Conservation (phyloP, 64 coral and sea anemone species). For the Actinia tenebrosa region DNA sequence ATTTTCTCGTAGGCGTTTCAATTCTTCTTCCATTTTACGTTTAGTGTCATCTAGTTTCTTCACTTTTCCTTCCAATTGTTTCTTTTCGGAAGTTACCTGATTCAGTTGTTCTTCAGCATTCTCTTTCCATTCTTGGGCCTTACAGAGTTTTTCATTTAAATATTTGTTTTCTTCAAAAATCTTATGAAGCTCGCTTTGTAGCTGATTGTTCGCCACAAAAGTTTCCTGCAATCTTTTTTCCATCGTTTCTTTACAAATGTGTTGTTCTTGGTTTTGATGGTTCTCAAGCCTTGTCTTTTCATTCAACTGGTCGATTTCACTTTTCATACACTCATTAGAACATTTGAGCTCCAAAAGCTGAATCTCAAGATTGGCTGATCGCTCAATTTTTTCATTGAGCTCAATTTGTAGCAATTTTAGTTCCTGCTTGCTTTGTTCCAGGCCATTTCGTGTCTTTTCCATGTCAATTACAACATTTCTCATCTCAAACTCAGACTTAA, state of each 20-base stretch:
- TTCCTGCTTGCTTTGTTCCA: conserved; percentile 67
- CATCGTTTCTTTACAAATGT: conserved; percentile 81
- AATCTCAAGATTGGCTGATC: conserved; percentile 72
- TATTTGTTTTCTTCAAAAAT: conserved; percentile 36
- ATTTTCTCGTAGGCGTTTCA: conserved; percentile 28
- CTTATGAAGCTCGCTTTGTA: conserved; percentile 60
- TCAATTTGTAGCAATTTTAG: conserved; percentile 54
- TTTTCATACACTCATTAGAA: conserved; percentile 65
- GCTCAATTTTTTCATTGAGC: conserved; percentile 79
- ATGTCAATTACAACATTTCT: conserved; percentile 43
- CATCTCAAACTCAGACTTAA: conserved; percentile 62
- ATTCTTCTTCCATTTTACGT: conserved; percentile 34
- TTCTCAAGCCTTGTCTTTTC: conserved; percentile 56
- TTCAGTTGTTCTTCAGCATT: conserved; percentile 21
- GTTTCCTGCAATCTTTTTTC: conserved; percentile 75
- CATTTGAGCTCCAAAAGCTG: conserved; percentile 81
- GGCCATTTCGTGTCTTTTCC: conserved; percentile 38
- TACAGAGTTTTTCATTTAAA: conserved; percentile 26
- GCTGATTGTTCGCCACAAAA: conserved; percentile 46
- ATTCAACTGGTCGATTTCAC: conserved; percentile 50
- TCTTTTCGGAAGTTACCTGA: conserved; percentile 13
- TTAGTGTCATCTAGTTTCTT: conserved; percentile 37
- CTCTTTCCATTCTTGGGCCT: not conserved
- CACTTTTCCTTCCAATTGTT: conserved; percentile 29
- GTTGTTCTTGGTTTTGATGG: conserved; percentile 63